Percentiles rank a stretch among this genome's conserved stretches.
Evolutionary conservation across 2,113 vertebrate species (phyloP).

Genomic region (Numenius arquata): DNA sequence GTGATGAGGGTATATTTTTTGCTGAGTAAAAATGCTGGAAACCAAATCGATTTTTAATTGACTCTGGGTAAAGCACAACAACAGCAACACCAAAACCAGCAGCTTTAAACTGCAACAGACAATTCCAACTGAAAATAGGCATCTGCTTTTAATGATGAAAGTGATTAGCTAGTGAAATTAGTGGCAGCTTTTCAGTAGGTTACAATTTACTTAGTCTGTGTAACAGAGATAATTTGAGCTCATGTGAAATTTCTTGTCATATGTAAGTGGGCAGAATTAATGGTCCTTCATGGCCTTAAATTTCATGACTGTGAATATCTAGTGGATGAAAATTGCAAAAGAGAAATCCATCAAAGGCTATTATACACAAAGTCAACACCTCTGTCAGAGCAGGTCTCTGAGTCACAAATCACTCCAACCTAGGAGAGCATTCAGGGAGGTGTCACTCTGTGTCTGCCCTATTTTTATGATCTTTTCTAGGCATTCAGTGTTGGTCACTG

Average conservation of each 20-base stretch:
- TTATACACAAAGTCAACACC: background rate
- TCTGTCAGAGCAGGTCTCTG: background rate
- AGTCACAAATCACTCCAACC: background rate
- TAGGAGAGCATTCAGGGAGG: background rate
- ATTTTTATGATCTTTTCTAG: background rate
- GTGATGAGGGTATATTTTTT: background rate
- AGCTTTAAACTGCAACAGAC: background rate
- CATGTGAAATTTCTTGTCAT: background rate
- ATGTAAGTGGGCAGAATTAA: background rate
- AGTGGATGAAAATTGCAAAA: background rate
- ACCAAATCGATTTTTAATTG: background rate
- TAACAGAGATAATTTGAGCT: background rate
- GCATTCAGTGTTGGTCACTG: background rate
- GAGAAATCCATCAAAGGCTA: background rate
- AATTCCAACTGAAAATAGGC: background rate
- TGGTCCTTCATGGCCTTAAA: background rate
- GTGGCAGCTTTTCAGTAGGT: background rate
- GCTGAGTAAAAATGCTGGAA: background rate
- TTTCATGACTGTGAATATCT: background rate
- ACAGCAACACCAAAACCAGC: background rate
- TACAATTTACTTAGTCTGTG: background rate
- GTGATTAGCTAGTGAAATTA: background rate
- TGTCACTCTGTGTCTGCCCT: background rate
- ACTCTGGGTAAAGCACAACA: background rate
- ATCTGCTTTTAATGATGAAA: background rate